Percentiles rank a stretch among this genome's conserved stretches.
These are phyloP conservation scores for Sorex maritimensis DNA, from an alignment of 2,797 vertebrate genomes.

Conservation along the genomic window DNA sequence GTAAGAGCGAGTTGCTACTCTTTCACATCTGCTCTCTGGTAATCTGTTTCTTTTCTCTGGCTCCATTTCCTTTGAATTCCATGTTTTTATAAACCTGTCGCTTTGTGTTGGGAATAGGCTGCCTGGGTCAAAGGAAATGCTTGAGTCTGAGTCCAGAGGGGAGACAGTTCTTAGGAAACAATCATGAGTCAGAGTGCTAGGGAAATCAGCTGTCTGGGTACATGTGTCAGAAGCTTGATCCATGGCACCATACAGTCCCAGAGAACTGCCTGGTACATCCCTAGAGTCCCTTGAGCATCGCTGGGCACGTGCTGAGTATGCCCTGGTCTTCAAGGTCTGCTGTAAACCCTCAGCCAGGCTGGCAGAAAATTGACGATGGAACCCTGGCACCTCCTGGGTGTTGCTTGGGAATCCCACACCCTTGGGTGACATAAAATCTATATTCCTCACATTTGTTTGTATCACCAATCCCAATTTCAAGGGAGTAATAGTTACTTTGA, in stretches of 20 bases:
- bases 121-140: neutral
- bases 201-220: no score
- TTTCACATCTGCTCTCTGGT: neutral
- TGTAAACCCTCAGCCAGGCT: no score
- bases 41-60: constrained; percentile 1
- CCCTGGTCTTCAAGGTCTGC: no score
- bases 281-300: no score
- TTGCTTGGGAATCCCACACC: neutral
- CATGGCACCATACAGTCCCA: no score
- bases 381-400: no score
- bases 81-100: neutral
- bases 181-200: no score
- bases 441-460: no score
- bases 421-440: neutral
- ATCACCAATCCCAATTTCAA: neutral
- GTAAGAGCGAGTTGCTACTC: neutral
- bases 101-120: neutral
- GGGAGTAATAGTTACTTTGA: neutral
- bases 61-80: neutral
- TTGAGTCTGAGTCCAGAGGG: neutral
- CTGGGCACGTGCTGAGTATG: no score
- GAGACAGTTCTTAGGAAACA: neutral
- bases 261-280: no score
- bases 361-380: no score
- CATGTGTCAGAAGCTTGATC: no score